A percentile compares a stretch with the other conserved stretches of the same genome.
Conservation (phyloP, 2,113 vertebrate species). For the Aegithalos caudatus region DNA sequence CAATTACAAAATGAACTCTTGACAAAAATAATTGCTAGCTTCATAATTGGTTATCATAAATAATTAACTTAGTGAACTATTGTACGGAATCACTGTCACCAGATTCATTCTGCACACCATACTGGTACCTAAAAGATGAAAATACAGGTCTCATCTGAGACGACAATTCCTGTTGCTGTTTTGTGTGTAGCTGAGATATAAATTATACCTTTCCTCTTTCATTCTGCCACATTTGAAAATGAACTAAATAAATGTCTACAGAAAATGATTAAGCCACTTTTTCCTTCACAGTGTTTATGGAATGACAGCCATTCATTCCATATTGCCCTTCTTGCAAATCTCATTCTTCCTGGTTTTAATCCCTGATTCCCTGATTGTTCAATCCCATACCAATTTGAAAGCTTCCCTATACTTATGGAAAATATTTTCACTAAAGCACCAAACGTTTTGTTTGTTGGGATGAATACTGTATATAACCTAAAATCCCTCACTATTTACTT, state of each 20-base stretch:
- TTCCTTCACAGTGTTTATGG: background rate
- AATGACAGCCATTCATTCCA: background rate
- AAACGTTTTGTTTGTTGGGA: background rate
- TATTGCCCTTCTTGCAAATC: background rate
- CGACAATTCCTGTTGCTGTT: background rate
- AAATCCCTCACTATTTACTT: background rate
- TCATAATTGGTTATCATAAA: background rate
- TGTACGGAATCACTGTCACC: background rate
- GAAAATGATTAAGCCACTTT: background rate
- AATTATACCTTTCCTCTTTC: background rate
- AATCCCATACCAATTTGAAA: background rate
- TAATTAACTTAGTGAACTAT: background rate
- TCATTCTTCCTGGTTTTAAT: background rate
- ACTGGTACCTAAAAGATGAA: background rate
- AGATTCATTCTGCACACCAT: background rate
- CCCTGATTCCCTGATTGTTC: background rate
- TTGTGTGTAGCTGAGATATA: background rate
- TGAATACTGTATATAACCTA: background rate
- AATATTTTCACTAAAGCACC: background rate
- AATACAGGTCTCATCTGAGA: background rate
- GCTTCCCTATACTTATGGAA: background rate
- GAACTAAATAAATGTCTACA: background rate
- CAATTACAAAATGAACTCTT: background rate
- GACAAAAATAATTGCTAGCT: background rate
- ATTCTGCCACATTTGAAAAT: background rate